Conservation (phyloP, 2,113 vertebrate genomes). For the Panurus biarmicus region DNA sequence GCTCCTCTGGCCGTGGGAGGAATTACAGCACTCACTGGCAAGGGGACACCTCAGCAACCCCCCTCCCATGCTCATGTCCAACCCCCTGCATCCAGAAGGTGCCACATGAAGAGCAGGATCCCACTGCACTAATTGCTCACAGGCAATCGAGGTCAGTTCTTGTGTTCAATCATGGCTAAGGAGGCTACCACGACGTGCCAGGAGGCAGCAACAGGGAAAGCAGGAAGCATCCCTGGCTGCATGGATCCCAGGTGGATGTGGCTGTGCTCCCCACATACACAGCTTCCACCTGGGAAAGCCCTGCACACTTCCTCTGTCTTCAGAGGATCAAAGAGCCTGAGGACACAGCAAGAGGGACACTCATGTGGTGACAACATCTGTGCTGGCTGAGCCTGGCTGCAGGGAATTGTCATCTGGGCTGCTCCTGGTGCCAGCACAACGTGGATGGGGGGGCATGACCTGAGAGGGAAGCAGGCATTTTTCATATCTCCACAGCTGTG, state of each 20-base stretch:
- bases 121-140: neutral
- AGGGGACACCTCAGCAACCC: neutral
- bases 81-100: neutral
- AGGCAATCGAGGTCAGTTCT: neutral
- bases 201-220: neutral
- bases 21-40: neutral
- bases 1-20: neutral
- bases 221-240: neutral
- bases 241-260: neutral
- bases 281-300: neutral
- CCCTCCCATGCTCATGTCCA: neutral
- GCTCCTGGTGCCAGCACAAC: neutral
- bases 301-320: neutral
- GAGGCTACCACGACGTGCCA: neutral
- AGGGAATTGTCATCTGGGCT: neutral
- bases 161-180: neutral
- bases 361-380: neutral
- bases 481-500: neutral
- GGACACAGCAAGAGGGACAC: neutral
- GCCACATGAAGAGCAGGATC: neutral
- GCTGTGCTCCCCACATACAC: neutral
- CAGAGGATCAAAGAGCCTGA: neutral
- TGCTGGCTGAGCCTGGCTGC: neutral
- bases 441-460: fast-evolving
- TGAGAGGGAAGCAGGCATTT: neutral